These are phyloP conservation scores for Brenthis daphne DNA, from an alignment of 2,888 invertebrate genomes.

Conservation along the genomic window DNA sequence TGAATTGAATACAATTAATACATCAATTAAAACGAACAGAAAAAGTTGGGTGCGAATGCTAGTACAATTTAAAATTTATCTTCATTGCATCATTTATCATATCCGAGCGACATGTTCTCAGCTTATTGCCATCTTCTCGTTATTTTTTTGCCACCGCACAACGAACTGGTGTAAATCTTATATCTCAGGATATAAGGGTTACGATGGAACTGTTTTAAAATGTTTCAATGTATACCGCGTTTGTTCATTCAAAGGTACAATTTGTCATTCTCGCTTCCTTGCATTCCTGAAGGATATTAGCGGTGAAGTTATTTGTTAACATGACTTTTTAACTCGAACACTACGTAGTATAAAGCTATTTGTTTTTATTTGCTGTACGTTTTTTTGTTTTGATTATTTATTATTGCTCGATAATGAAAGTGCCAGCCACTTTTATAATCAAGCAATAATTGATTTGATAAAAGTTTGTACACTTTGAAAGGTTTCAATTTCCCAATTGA, in stretches of 20 bases:
- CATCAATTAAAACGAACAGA: background rate
- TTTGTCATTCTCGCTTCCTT: conserved; percentile 44
- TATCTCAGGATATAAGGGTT: conserved; percentile 22
- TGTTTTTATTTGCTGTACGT: conserved; percentile 30
- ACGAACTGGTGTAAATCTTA: conserved; percentile 22
- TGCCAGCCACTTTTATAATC: too few relatives aligned
- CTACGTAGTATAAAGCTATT: conserved; percentile 24
- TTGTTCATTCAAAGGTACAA: conserved; percentile 34
- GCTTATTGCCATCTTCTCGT: conserved; percentile 33
- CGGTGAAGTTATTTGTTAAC: conserved; percentile 34
- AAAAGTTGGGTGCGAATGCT: conserved; percentile 15
- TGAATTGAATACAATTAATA: background rate
- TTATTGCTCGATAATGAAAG: conserved; percentile 25
- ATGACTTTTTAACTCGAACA: conserved; percentile 30
- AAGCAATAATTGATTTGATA: background rate
- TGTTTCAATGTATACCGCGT: conserved; percentile 22
- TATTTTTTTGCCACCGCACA: conserved; percentile 31
- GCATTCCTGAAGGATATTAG: conserved; percentile 44
- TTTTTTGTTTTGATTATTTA: conserved; percentile 30
- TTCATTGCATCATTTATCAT: conserved; percentile 37
- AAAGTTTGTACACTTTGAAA: background rate
- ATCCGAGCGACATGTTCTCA: conserved; percentile 34
- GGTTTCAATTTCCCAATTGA: background rate
- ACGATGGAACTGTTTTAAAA: conserved; percentile 13
- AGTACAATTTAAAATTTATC: conserved; percentile 32